Evolutionary conservation across 2,797 vertebrate species (phyloP).

Genomic region (Allenopithecus nigroviridis): DNA sequence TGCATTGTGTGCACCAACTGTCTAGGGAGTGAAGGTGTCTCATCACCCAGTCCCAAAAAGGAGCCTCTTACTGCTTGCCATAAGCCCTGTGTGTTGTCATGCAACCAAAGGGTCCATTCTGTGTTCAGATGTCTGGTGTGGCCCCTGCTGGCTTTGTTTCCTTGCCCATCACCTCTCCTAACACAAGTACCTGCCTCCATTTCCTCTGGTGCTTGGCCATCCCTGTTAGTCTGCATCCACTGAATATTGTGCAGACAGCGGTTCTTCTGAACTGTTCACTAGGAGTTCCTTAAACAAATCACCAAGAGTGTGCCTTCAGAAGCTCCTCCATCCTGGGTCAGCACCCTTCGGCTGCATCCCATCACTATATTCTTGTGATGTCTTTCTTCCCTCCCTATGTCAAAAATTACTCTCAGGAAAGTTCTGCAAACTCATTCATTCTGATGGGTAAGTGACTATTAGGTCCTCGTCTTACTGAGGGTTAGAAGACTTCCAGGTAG

Average conservation of each 20-base stretch:
- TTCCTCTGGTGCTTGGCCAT: not conserved
- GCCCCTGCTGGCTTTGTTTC: not conserved
- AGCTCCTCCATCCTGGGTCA: not conserved
- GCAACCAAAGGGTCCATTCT: not conserved
- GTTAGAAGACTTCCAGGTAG: not conserved
- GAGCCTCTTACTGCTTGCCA: not conserved
- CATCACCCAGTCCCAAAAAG: not conserved
- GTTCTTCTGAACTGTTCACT: not conserved
- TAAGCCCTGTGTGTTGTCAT: not conserved
- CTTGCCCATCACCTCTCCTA: not conserved
- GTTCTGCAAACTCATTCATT: not conserved
- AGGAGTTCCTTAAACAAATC: not conserved
- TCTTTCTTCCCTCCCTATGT: not conserved
- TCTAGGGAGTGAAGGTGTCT: not conserved
- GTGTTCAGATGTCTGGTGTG: not conserved
- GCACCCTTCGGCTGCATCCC: not conserved
- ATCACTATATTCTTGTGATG: not conserved
- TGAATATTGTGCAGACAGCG: not conserved
- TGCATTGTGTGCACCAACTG: fast-evolving
- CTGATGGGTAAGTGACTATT: not conserved
- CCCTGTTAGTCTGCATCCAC: not conserved
- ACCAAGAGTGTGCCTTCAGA: not conserved
- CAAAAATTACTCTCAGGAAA: not conserved
- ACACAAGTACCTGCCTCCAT: too few relatives aligned
- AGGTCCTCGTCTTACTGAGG: not conserved